Percentiles rank a stretch among this genome's conserved stretches.
Evolutionary conservation across 2,113 vertebrate genomes (phyloP).

Genomic region (Chascanopsetta lugubris): DNA sequence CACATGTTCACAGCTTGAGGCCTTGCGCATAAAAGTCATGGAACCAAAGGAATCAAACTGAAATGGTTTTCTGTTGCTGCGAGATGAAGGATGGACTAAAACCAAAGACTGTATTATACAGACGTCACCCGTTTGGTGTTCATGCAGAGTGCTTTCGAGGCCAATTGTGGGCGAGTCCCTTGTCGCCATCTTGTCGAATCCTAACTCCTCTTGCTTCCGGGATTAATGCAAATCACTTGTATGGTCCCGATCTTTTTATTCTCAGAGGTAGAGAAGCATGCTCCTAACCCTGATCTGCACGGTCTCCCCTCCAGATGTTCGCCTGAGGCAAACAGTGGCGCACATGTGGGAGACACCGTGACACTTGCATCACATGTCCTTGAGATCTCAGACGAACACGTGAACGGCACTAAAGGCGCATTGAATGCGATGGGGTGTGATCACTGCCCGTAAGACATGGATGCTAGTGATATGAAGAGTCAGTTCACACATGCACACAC

Average conservation of each 20-base stretch:
- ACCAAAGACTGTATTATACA: background rate
- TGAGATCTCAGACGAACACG: background rate
- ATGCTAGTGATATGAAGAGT: too few species aligned
- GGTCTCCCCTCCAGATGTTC: conserved; percentile 52
- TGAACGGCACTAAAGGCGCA: background rate
- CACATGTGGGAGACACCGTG: conserved; percentile 18
- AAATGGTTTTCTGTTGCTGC: background rate
- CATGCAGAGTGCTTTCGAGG: too few species aligned
- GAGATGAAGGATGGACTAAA: too few species aligned
- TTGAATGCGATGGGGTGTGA: background rate
- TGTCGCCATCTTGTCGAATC: too few species aligned
- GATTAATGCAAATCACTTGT: too few species aligned
- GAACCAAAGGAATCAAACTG: too few species aligned
- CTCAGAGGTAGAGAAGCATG: conserved; percentile 20
- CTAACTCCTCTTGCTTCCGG: too few species aligned
- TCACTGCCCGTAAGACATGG: too few species aligned
- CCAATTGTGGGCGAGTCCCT: too few species aligned
- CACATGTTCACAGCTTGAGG: background rate
- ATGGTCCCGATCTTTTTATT: too few species aligned
- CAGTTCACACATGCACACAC: background rate
- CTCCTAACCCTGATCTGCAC: conserved; percentile 7
- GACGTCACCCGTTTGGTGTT: too few species aligned
- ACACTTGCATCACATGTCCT: conserved; percentile 27
- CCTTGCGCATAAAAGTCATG: background rate
- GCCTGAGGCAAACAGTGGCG: conserved; percentile 40